Percentiles rank a stretch among this genome's conserved stretches.
phyloP scores from a whole-genome alignment of 2,888 invertebrate genomes.

The Minunthozetes semirufus region DNA sequence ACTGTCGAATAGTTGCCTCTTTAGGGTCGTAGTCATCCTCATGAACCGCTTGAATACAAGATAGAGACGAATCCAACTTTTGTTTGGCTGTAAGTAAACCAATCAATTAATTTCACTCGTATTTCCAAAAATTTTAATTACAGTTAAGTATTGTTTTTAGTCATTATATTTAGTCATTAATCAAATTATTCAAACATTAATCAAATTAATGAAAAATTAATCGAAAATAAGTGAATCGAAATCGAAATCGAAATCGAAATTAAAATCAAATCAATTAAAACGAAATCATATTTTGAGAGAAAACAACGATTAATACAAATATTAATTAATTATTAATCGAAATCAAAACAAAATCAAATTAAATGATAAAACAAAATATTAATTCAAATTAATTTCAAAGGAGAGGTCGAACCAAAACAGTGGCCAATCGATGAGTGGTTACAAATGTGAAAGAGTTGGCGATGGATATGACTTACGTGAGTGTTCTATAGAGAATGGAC shows the following conservation, averaged over 20 bases:
- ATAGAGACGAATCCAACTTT: conserved; percentile 41
- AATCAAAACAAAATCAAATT: neutral
- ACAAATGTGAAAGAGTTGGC: neutral
- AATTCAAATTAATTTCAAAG: neutral
- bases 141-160: neutral
- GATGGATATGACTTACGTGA: conserved; percentile 18
- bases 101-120: neutral
- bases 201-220: conserved; percentile 2
- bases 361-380: neutral
- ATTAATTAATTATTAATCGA: neutral
- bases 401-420: neutral
- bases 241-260: no score
- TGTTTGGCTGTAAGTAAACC: conserved; percentile 40
- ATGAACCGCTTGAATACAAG: conserved; percentile 45
- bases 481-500: conserved; percentile 24
- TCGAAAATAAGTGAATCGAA: neutral
- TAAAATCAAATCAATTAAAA: neutral
- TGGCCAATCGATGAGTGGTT: conserved; percentile 23
- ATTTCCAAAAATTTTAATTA: neutral
- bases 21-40: conserved; percentile 56
- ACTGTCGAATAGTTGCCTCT: conserved; percentile 32
- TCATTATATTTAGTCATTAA: neutral
- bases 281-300: neutral
- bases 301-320: neutral
- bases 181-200: neutral